A percentile compares a stretch with the other conserved stretches of the same genome.
Evolutionary conservation across 2,888 invertebrate genomes (phyloP).

Genomic region (Argynnis bischoffii): DNA sequence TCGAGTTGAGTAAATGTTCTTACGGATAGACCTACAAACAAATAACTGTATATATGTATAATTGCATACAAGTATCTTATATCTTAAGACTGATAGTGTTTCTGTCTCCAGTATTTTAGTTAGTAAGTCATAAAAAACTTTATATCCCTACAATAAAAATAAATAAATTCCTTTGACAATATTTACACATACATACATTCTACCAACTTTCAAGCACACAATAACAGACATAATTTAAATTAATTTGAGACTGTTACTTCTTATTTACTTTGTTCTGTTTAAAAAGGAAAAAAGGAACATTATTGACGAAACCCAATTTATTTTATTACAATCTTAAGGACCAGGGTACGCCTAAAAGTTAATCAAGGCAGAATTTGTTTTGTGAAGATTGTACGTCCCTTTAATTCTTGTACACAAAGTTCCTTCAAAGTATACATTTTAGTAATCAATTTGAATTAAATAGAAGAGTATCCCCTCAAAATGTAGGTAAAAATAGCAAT

Average conservation of each 20-base stretch:
- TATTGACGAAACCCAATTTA: conserved; percentile 25
- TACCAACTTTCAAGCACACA: background rate
- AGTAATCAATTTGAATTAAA: too few relatives aligned
- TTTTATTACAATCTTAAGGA: conserved; percentile 24
- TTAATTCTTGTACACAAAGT: conserved; percentile 11
- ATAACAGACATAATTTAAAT: background rate
- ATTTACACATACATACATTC: background rate
- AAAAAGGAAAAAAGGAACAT: conserved; percentile 5
- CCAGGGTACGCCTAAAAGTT: conserved; percentile 16
- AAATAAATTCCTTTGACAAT: background rate
- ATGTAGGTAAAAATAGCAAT: too few relatives aligned
- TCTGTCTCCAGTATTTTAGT: too few relatives aligned
- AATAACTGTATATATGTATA: too few relatives aligned
- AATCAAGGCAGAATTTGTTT: conserved; percentile 23
- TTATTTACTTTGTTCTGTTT: conserved; percentile 8
- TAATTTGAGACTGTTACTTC: background rate
- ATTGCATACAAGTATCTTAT: too few relatives aligned
- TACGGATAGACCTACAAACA: too few relatives aligned
- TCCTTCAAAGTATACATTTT: too few relatives aligned
- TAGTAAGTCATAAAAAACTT: too few relatives aligned
- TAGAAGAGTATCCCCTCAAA: too few relatives aligned
- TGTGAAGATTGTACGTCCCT: conserved; percentile 8
- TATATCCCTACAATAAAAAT: too few relatives aligned
- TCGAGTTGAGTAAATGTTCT: too few relatives aligned
- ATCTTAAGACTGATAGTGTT: too few relatives aligned